Percentiles rank a stretch among this genome's conserved stretches.
These are phyloP conservation scores for Zhengitettix transpicula DNA, from an alignment of 2,888 invertebrate species.

Conservation along the genomic window DNA sequence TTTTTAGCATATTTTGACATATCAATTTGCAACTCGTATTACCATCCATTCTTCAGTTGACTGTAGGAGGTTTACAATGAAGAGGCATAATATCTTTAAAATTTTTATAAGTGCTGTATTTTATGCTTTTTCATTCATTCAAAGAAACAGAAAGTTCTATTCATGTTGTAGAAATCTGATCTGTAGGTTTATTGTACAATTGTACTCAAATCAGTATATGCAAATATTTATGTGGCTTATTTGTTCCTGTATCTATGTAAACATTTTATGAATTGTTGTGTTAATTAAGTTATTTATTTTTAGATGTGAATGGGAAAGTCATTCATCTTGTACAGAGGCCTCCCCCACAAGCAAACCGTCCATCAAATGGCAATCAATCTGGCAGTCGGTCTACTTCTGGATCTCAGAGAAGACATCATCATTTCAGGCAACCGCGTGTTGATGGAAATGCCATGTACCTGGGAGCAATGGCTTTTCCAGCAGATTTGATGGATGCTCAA, in stretches of 20 bases:
- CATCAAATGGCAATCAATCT: slow-evolving; percentile 15
- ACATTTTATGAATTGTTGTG: neutral
- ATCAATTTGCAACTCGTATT: too few species aligned
- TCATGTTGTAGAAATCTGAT: too few species aligned
- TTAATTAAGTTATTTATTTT: slow-evolving; percentile 9
- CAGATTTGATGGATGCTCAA: slow-evolving; percentile 24
- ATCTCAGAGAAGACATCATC: slow-evolving; percentile 2
- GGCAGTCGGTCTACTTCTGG: slow-evolving; percentile 16
- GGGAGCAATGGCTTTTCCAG: slow-evolving; percentile 39
- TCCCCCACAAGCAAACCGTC: slow-evolving; percentile 41
- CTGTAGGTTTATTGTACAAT: too few species aligned
- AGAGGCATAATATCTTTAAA: too few species aligned
- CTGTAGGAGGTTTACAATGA: too few species aligned
- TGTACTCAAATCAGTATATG: too few species aligned
- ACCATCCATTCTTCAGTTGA: too few species aligned
- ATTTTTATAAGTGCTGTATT: too few species aligned
- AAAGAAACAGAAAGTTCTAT: too few species aligned
- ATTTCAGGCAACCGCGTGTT: slow-evolving; percentile 17
- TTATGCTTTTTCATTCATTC: too few species aligned
- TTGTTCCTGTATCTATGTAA: neutral
- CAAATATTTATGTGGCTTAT: too few species aligned
- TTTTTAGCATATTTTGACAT: too few species aligned
- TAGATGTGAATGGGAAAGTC: slow-evolving; percentile 81
- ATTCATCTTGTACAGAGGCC: slow-evolving; percentile 81
- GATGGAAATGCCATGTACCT: slow-evolving; percentile 37